Percentiles rank a stretch among this genome's conserved stretches.
Evolutionary conservation across 2,888 invertebrate genomes (phyloP).

Genomic region (Eilema sororculum): DNA sequence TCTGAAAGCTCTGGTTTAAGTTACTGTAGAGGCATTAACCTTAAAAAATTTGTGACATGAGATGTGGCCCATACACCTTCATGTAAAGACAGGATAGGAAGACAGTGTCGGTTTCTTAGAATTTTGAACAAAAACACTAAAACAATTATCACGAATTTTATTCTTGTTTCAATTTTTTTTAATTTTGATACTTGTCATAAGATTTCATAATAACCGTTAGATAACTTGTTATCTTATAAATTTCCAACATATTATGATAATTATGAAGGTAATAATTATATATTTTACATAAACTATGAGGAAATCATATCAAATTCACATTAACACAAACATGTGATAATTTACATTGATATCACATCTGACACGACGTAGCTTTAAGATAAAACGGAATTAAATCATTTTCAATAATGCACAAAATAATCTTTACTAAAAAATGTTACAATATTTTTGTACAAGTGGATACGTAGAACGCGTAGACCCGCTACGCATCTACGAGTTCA

Average conservation of each 20-base stretch:
- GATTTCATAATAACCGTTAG: slow-evolving; percentile 83
- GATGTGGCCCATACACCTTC: too few species aligned
- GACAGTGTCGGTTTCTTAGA: not conserved
- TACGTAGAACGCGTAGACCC: not conserved
- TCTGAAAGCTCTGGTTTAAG: too few species aligned
- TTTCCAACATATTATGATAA: slow-evolving; percentile 68
- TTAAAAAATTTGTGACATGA: too few species aligned
- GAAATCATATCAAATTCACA: slow-evolving; percentile 44
- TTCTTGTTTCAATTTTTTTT: slow-evolving; percentile 70
- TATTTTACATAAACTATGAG: slow-evolving; percentile 55
- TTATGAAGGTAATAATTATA: slow-evolving; percentile 56
- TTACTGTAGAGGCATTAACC: too few species aligned
- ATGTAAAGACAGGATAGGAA: too few species aligned
- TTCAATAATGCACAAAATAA: not conserved
- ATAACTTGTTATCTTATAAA: slow-evolving; percentile 77
- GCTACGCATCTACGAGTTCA: not conserved
- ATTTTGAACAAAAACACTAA: slow-evolving; percentile 12
- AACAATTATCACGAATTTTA: slow-evolving; percentile 72
- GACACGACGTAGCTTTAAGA: slow-evolving; percentile 1
- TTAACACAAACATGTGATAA: slow-evolving; percentile 35
- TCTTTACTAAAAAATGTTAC: not conserved
- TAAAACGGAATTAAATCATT: too few species aligned
- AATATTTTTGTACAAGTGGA: not conserved
- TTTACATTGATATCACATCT: slow-evolving; percentile 14
- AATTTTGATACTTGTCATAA: slow-evolving; percentile 83